Conservation (phyloP, 2,113 vertebrate species). For the Cynoglossus semilaevis region DNA sequence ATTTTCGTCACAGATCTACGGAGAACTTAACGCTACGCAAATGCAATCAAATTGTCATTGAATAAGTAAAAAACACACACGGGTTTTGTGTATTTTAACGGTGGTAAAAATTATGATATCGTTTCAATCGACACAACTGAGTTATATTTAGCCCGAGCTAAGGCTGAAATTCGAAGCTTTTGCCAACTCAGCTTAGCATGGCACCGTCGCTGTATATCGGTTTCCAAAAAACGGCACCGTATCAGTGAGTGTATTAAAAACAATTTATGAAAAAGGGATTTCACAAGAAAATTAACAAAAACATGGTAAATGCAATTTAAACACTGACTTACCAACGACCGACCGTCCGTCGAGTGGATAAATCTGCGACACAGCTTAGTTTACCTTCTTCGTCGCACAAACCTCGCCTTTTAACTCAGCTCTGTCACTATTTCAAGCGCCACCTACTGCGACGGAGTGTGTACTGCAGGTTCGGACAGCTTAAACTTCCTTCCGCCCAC, state of each 20-base stretch:
- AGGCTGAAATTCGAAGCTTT: neutral
- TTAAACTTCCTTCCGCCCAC: neutral
- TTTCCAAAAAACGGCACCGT: neutral
- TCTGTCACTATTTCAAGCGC: neutral
- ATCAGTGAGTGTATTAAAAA: neutral
- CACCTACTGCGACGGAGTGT: constrained; percentile 7
- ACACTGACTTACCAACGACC: constrained; percentile 36
- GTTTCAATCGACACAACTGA: neutral
- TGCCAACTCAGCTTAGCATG: constrained; percentile 4
- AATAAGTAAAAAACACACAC: no score
- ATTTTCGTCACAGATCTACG: constrained; percentile 24
- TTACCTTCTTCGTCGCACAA: neutral
- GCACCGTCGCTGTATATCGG: neutral
- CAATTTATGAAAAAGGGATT: neutral
- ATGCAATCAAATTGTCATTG: neutral
- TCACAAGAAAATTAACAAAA: accelerated
- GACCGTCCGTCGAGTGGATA: neutral
- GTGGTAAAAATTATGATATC: neutral
- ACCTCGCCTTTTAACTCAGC: neutral
- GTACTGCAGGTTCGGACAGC: neutral
- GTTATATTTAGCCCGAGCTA: neutral
- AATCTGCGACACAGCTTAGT: constrained; percentile 8
- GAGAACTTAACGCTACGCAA: neutral
- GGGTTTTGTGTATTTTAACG: no score
- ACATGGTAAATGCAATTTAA: accelerated